Base-by-base conservation (phyloP, 2,888 invertebrate genomes). In the Hartigia nigra region DNA sequence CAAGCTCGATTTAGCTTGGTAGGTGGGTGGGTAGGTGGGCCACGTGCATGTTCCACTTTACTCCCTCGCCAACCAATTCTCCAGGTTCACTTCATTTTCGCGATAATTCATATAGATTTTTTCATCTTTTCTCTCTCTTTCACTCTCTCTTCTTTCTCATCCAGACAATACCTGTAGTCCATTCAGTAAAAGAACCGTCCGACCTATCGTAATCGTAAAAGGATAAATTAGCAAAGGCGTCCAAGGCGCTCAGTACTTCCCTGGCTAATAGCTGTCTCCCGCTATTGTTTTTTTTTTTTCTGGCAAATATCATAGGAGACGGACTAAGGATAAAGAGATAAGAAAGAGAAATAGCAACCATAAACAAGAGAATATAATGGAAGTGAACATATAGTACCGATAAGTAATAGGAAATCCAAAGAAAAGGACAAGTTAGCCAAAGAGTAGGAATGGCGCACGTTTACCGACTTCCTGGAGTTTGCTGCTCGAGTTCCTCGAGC, bases 1-100 rank as follows among this genome's bases (percentile, higher is more conserved):
- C 88, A 88, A 85, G 88, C 88, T 87, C 89, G 88, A 89, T 90
- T 90, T 90, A 89, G 87, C 82, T 85, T 79, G 77, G 83, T 81
- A 76, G 81, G 81, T 83, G 81, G 80, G 78, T 77, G 77, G 81
- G 78, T 79, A 78, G 75, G 78, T 75, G 76, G 78, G 55, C 23
- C 55, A 9, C 1, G 23, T 23, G 55, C 55, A 35, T 35, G 35
- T 35, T 35, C 35, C 35, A 55, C 55, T 55, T 23, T n/a, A n/a
- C n/a, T 55, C 55, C 55, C 23, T 55, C 34, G 4, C 9, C 23
- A 14, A 55, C 55, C 5, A 23, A 55, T 55, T 55, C 55, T 55
- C 55, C 5, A 55, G 23, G 23, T 23, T 9, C 55, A 9, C 23
- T 55, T 55, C 9, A 9, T 23, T 23, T 55, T 23, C 2, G 2